These are phyloP conservation scores for Sceloporus tristichus DNA, from an alignment of 2,113 vertebrate species.

Conservation along the genomic window DNA sequence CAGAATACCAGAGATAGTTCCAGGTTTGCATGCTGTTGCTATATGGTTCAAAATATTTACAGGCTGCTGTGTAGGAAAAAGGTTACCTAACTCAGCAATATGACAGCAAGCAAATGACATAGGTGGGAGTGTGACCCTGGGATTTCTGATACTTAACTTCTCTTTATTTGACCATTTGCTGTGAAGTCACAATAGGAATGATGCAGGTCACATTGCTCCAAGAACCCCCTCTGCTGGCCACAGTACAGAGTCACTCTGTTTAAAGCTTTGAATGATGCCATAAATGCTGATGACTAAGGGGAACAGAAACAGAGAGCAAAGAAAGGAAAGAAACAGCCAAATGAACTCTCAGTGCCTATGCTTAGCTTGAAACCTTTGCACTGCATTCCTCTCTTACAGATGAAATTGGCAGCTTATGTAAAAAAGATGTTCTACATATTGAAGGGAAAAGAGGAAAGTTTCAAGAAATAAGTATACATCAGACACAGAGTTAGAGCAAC, in stretches of 20 bases:
- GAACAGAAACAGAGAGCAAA: neutral
- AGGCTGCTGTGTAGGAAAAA: conserved; percentile 52
- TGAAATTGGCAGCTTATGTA: conserved; percentile 13
- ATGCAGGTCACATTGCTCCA: neutral
- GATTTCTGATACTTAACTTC: conserved; percentile 20
- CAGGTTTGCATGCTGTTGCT: conserved; percentile 50
- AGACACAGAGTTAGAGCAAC: conserved; percentile 48
- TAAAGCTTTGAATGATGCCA: neutral
- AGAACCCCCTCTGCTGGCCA: conserved; percentile 70
- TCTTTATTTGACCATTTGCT: neutral
- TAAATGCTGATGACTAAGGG: neutral
- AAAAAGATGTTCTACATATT: neutral
- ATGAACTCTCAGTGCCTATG: conserved; percentile 34
- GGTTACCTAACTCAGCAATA: conserved; percentile 58
- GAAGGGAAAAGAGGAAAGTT: conserved; percentile 30
- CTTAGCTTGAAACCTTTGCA: neutral
- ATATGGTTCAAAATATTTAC: conserved; percentile 57
- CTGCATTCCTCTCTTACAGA: neutral
- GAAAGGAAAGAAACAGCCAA: conserved; percentile 4
- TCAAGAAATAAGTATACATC: conserved; percentile 2
- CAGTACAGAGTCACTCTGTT: neutral
- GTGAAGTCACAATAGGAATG: neutral
- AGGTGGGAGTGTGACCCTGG: conserved; percentile 45
- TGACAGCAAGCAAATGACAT: conserved; percentile 60
- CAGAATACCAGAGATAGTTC: conserved; percentile 44